Evolutionary conservation across 2,113 vertebrate genomes (phyloP).

Genomic region (Poeciliopsis retropinna): DNA sequence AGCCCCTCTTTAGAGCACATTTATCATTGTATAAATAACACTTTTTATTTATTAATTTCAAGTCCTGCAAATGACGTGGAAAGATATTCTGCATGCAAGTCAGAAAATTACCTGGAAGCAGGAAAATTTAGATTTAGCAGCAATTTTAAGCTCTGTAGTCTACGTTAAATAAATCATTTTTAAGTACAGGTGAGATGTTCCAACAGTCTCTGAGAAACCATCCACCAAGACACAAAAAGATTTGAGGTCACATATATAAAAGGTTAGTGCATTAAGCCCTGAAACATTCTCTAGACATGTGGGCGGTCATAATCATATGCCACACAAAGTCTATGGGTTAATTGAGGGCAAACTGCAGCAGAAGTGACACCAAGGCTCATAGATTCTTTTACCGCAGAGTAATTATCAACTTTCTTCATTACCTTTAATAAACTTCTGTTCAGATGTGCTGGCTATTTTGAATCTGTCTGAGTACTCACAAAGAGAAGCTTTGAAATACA

Average conservation of each 20-base stretch:
- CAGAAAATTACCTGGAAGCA: too few species aligned
- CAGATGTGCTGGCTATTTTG: constrained; percentile 12
- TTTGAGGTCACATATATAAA: constrained; percentile 57
- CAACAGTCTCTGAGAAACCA: constrained; percentile 16
- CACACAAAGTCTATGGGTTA: constrained; percentile 21
- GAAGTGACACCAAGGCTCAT: constrained; percentile 26
- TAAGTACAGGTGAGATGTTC: constrained; percentile 1
- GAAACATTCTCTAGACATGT: background rate
- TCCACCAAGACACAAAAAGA: constrained; percentile 22
- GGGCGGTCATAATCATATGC: background rate
- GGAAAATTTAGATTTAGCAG: constrained; percentile 24
- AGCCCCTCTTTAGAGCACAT: too few species aligned
- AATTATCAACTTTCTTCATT: constrained; percentile 56
- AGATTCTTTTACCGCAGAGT: constrained; percentile 45
- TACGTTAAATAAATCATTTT: constrained; percentile 33
- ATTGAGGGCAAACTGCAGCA: constrained; percentile 55
- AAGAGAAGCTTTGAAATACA: background rate
- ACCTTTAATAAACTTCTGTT: constrained; percentile 42
- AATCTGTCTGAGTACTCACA: constrained; percentile 22
- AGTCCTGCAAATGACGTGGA: too few species aligned
- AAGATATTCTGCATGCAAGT: too few species aligned
- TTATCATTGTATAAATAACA: background rate
- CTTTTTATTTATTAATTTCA: background rate
- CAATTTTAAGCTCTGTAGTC: constrained; percentile 17
- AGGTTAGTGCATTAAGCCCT: background rate